These are phyloP conservation scores for Zingel zingel DNA, from an alignment of 2,113 vertebrate genomes.

Conservation along the genomic window DNA sequence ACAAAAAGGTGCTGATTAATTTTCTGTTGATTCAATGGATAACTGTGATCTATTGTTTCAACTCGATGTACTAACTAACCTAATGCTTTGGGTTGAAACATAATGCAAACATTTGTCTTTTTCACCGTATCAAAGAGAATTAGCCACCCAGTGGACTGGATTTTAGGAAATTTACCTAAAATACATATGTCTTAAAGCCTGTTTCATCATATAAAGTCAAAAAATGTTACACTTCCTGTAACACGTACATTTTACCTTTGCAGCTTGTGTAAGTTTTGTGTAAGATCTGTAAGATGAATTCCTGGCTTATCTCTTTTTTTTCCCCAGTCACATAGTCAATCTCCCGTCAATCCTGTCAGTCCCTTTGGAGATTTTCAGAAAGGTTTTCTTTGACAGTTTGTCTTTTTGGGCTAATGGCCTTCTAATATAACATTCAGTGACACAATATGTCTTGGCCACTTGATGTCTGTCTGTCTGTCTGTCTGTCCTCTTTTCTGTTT, in stretches of 20 bases:
- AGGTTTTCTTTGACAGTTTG: not conserved
- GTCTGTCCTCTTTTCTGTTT: not conserved
- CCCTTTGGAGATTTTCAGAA: too few relatives aligned
- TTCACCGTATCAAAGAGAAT: too few relatives aligned
- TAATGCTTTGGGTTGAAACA: too few relatives aligned
- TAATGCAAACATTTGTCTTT: too few relatives aligned
- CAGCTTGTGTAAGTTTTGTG: not conserved
- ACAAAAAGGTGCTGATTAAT: too few relatives aligned
- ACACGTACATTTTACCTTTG: not conserved
- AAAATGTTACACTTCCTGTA: not conserved
- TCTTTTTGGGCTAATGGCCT: not conserved
- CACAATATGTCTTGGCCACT: constrained; percentile 2
- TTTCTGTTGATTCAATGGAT: too few relatives aligned
- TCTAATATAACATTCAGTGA: constrained; percentile 5
- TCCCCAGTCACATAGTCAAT: not conserved
- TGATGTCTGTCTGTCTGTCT: not conserved
- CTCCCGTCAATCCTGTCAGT: not conserved
- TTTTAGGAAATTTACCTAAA: not conserved
- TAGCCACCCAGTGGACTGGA: too few relatives aligned
- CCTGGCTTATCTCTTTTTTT: not conserved
- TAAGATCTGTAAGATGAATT: not conserved
- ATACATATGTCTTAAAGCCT: not conserved
- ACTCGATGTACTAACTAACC: too few relatives aligned
- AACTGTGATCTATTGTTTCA: too few relatives aligned
- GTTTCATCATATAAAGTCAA: not conserved